Evolutionary conservation across 1,140 invertebrate species (phyloP), one percentile per base, ranked within the genome.

Genomic region (Bombus vancouverensis): DNA sequence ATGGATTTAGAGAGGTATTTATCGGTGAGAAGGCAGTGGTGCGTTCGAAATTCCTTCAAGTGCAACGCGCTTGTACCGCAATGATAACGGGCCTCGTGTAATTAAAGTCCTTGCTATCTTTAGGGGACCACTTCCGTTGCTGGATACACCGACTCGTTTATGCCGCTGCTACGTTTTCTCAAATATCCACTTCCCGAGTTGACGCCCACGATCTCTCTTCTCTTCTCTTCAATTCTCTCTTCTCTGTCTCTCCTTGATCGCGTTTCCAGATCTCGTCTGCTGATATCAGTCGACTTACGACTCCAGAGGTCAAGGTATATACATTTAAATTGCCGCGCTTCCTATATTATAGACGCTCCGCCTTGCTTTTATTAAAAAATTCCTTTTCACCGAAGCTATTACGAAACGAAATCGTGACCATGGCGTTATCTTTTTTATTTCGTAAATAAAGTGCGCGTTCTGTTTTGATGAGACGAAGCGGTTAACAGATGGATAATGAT

Each of bases 51-150:
- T 77, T 83, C 34, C 81, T n/a, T 28, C 42, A 32, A 83, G 34
- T 83, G 73, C 59, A 83, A 53, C 73, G 34, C 28, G 73, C 73
- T 83, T 68, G 81, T 53, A 53, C 25, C 6, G 62, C 73, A 68
- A 77, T 18, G 81, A 83, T 83, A 83, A 83, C 73, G 62, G 9
- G 15, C 34, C n/a, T 37, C 34, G 39, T 18, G 53, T 80, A 85
- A 85, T 79, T 85, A 85, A 85, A 71, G 68, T 77, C 28, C 81
- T 57, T 57, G 37, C 62, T 83, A 77, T 68, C 74, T 76, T 83
- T 77, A 37, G 71, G 71, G 37, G 37, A n/a, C 62, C 81, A 42
- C 62, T 78, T 83, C 68, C 77, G 59, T n/a, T 25, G 53, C 13
- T 53, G 32, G 66, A 72, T 62, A 72, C 47, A 62, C 76, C 37